Evolutionary conservation across 2,888 invertebrate species (phyloP).

Genomic region (Apotomis capreana): DNA sequence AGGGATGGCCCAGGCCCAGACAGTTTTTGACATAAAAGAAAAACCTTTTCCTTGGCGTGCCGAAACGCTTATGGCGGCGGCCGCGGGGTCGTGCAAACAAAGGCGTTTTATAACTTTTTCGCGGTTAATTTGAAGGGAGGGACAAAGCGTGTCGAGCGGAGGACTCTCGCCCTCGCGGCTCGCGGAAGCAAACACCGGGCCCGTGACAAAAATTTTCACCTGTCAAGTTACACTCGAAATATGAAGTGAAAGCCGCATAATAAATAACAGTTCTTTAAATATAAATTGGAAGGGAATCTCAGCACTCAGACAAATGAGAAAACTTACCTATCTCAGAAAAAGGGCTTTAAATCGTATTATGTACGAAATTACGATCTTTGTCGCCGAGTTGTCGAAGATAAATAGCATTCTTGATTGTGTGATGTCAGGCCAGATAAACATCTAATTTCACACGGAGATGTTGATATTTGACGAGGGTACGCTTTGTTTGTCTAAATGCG

Average conservation of each 20-base stretch:
- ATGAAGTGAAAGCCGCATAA: constrained; percentile 47
- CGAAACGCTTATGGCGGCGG: constrained; percentile 27
- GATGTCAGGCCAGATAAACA: constrained; percentile 33
- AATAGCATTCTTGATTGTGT: constrained; percentile 39
- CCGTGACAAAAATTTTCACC: constrained; percentile 48
- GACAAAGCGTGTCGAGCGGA: constrained; percentile 47
- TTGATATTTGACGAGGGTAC: constrained; percentile 34
- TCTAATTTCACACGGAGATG: constrained; percentile 37
- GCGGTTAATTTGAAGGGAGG: constrained; percentile 54
- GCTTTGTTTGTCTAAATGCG: constrained; percentile 18
- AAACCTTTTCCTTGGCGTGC: constrained; percentile 3
- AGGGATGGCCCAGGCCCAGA: too few relatives aligned
- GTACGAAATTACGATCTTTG: constrained; percentile 46
- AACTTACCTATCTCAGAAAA: constrained; percentile 45
- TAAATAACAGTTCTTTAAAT: constrained; percentile 48
- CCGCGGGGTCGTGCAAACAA: constrained; percentile 49
- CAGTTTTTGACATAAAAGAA: background rate
- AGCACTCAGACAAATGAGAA: constrained; percentile 48
- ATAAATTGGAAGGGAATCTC: constrained; percentile 47
- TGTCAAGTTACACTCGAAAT: constrained; percentile 45
- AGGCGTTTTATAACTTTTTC: constrained; percentile 54
- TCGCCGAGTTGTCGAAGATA: constrained; percentile 38
- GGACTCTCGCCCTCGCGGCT: constrained; percentile 42
- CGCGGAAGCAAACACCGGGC: constrained; percentile 42
- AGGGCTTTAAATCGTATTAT: constrained; percentile 46